Percentiles rank a stretch among this genome's conserved stretches.
Evolutionary conservation across 2,888 invertebrate genomes (phyloP).

Genomic region (Trachelus troglodyta): DNA sequence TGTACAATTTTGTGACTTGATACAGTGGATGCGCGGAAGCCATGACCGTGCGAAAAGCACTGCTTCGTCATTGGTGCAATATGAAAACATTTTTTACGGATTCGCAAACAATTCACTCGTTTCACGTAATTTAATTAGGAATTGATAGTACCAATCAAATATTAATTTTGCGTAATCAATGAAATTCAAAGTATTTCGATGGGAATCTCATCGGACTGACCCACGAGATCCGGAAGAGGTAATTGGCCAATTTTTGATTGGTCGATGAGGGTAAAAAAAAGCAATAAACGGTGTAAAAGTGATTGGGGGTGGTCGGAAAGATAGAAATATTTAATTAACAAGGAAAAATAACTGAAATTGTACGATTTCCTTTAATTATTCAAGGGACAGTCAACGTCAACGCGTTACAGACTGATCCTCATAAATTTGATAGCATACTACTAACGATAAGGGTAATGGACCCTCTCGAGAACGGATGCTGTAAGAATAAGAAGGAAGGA

Average conservation of each 20-base stretch:
- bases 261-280: not conserved
- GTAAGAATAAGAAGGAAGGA: not conserved
- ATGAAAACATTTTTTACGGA: not conserved
- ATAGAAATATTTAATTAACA: not conserved
- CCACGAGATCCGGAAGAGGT: not conserved
- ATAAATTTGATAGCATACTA: not conserved
- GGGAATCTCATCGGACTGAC: not conserved
- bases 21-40: constrained; percentile 45
- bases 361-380: not conserved
- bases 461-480: not conserved
- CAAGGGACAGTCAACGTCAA: not conserved
- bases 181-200: not conserved
- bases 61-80: not conserved
- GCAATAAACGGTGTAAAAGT: not conserved
- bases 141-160: not conserved
- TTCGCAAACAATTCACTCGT: not conserved
- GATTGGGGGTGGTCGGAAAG: not conserved
- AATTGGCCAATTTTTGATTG: not conserved
- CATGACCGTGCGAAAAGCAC: constrained; percentile 26
- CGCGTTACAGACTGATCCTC: not conserved
- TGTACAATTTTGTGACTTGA: constrained; percentile 54
- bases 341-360: not conserved
- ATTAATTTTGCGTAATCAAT: not conserved
- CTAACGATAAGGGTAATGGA: not conserved
- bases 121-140: not conserved